phyloP scores from a whole-genome alignment of 2,797 vertebrate genomes.

The Chiroxiphia lanceolata region DNA sequence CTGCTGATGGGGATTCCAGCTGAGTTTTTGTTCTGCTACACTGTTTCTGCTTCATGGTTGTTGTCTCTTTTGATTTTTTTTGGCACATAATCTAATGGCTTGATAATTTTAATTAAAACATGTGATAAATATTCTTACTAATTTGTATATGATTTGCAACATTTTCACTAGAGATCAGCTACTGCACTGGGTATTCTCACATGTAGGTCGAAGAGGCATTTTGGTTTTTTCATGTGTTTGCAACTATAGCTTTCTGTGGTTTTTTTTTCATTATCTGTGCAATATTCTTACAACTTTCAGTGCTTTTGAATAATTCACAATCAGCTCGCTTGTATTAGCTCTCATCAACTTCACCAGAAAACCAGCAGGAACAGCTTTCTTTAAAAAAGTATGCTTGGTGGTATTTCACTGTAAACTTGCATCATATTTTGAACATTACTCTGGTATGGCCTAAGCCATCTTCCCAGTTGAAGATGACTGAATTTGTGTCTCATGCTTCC shows the following conservation, averaged over 20 bases:
- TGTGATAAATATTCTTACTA: slow-evolving; percentile 56
- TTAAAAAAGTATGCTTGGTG: background rate
- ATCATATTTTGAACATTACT: background rate
- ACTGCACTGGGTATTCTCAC: background rate
- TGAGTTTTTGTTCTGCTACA: slow-evolving; percentile 54
- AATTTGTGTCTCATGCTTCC: background rate
- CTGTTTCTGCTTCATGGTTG: slow-evolving; percentile 20
- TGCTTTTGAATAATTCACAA: background rate
- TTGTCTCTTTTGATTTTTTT: slow-evolving; percentile 25
- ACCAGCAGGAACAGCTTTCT: background rate
- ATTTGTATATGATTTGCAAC: slow-evolving; percentile 35
- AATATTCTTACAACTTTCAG: background rate
- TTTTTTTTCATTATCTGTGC: background rate
- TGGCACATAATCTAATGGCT: slow-evolving; percentile 20
- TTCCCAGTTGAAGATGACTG: background rate
- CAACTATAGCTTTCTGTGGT: background rate
- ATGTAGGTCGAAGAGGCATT: background rate
- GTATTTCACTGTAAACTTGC: background rate
- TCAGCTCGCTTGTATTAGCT: background rate
- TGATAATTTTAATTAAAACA: slow-evolving; percentile 65
- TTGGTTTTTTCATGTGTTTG: background rate
- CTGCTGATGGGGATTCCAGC: slow-evolving; percentile 39
- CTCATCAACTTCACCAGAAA: background rate
- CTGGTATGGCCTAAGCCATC: background rate
- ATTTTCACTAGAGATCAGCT: background rate